Evolutionary conservation across 2,888 invertebrate species (phyloP), one percentile per base, ranked within the genome.

Genomic region (Oxystoma pomonae): DNA sequence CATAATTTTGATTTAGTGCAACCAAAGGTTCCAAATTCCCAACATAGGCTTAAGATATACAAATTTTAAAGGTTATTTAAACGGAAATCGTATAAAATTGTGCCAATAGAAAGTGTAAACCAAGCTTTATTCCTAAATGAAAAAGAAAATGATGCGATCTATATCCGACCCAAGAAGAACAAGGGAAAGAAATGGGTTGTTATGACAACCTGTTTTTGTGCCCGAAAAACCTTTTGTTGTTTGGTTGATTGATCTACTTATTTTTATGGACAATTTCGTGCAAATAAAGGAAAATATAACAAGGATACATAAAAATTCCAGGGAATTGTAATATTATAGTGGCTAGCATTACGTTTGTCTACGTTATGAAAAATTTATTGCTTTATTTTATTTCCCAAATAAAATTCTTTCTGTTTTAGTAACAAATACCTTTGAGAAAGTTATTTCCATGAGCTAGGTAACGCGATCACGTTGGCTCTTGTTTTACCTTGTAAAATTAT

Each of bases 161-260:
- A 35, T 35, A 35, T 35, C 35, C 35, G 3, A 12, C 35, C 3
- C 5, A 12, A 12, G 5, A 35, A 12, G 35, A 35, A 35, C 35
- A 35, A 35, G 35, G 35, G 12, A 50, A 49, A 18, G 50, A 60
- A 59, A 57, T 61, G 64, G 61, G 64, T 64, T 61, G 64, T 64
- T 64, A 64, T 64, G 64, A 64, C 64, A 64, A 64, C 64, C 64
- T 50, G 50, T 50, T 49, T 61, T 35, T 60, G 35, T 35, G 12
- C 12, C 35, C 35, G 35, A 35, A 35, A 35, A 35, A 12, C 35
- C 35, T 35, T 35, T 35, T 35, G 35, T 35, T 35, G 35, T 35
- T 35, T 35, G 12, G 3, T 35, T 35, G 35, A 35, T 35, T 35
- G 35, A 35, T 35, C 35, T 35, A 35, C 35, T 35, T 35, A 35